phyloP scores from a whole-genome alignment of 2,888 invertebrate species.

The Lutraria lutraria region DNA sequence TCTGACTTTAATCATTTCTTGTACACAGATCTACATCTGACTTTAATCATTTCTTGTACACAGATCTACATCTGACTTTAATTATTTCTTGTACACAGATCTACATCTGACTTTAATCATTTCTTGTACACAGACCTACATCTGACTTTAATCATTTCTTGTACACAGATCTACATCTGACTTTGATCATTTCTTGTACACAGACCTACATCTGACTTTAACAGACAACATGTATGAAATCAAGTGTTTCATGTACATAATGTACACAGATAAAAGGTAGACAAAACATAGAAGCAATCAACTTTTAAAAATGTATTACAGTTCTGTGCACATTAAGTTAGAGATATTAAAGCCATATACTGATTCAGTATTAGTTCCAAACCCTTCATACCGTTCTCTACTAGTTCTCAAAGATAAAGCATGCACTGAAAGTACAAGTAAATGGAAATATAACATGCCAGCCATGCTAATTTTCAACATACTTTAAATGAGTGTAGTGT shows the following conservation, averaged over 20 bases:
- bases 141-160: neutral
- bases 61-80: no score
- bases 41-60: no score
- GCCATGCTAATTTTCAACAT: neutral
- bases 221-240: neutral
- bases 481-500: neutral
- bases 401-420: slow-evolving; percentile 24
- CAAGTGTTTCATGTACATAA: neutral
- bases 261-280: neutral
- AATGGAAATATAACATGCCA: neutral
- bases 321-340: neutral
- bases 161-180: neutral
- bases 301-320: neutral
- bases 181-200: neutral
- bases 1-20: no score
- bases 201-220: neutral
- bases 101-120: no score
- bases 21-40: no score
- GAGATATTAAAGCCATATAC: neutral
- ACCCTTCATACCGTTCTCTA: slow-evolving; percentile 42
- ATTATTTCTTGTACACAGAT: no score
- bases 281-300: neutral
- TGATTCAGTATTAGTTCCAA: slow-evolving; percentile 14
- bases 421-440: slow-evolving; percentile 21
- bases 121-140: neutral